phyloP scores from a whole-genome alignment of 2,797 vertebrate species.

The Paedocypris micromegethes region DNA sequence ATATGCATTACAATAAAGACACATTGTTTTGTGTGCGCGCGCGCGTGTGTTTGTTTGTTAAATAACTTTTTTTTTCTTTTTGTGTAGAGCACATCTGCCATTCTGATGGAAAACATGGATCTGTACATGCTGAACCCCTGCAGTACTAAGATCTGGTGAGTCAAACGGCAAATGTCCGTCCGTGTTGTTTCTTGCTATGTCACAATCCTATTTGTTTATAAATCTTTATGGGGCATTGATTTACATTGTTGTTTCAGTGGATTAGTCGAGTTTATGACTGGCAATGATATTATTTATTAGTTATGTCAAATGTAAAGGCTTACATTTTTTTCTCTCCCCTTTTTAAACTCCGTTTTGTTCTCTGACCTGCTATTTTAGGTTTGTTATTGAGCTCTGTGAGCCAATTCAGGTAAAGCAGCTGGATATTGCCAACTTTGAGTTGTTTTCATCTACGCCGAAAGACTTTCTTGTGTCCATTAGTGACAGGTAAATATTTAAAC shows the following conservation, averaged over 20 bases:
- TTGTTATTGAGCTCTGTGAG: conserved; percentile 98
- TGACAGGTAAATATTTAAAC: conserved; percentile 74
- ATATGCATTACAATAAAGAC: too few species aligned
- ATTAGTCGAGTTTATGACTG: too few species aligned
- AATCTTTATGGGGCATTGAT: too few species aligned
- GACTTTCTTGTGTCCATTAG: conserved; percentile 97
- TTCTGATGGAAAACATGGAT: conserved; percentile 98
- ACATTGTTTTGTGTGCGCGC: not conserved
- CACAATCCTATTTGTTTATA: too few species aligned
- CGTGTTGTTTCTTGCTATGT: too few species aligned
- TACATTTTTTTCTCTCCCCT: not conserved
- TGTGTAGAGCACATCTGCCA: conserved; percentile 89
- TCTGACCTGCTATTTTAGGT: conserved; percentile 67
- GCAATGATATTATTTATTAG: too few species aligned
- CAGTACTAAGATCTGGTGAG: conserved; percentile 98
- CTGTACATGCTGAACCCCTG: conserved; percentile 98
- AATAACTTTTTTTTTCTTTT: too few species aligned
- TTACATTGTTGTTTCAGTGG: too few species aligned
- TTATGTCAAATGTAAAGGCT: not conserved
- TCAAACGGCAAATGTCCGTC: not conserved
- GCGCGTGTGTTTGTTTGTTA: not conserved
- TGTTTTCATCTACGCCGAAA: conserved; percentile 97
- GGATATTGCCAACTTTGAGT: conserved; percentile 97
- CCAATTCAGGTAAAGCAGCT: conserved; percentile 96
- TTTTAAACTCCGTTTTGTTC: not conserved